Base-by-base conservation (phyloP, 2,113 vertebrate genomes). In the Coreoperca whiteheadi region DNA sequence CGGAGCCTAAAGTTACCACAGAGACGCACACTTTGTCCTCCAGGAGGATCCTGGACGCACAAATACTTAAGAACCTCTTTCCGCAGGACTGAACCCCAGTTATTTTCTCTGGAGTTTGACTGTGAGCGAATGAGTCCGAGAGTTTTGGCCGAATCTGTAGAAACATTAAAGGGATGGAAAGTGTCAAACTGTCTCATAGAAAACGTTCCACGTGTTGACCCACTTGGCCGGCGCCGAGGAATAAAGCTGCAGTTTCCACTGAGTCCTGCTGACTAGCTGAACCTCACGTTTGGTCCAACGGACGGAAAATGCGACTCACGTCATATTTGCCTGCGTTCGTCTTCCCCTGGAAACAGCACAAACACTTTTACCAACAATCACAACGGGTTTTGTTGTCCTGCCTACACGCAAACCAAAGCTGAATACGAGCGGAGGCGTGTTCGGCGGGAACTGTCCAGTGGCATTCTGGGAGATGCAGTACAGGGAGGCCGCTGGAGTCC, bases 221-320 rank as follows among this genome's bases (percentile, higher is more conserved):
- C 54, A 82, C 20, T 79, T 87, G 81, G 81, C 50, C 57, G 23
- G 1, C 4, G 4, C 4, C 18, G 2, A 56, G 72, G 61, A 80
- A 72, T 8, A 70, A 77, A 37, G 77, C 72, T 48, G 61, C 28
- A 15, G 32, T 76, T 81, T 81, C 77, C 83, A 46, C 41, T 1
- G 48, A 57, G 39, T 59, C 57, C 50, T 28, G 66, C 67, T 43
- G 66, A 76, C 65, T 3, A 41, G 2, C 23, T 7, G 12, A 53
- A 56, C 54, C 14, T 72, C 68, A n/a, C n/a, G 61, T 77, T 77
- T 32, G 43, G 8, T 28, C 28, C 5, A 72, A 70, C 2, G 11
- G 16, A 46, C 41, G 67, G 54, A 65, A 79, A 53, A 61, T 66
- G 18, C 32, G 60, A 56, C 32, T 76, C 48, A 32, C 23, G 4